Conservation (phyloP, 2,113 vertebrate genomes). For the Platichthys flesus region DNA sequence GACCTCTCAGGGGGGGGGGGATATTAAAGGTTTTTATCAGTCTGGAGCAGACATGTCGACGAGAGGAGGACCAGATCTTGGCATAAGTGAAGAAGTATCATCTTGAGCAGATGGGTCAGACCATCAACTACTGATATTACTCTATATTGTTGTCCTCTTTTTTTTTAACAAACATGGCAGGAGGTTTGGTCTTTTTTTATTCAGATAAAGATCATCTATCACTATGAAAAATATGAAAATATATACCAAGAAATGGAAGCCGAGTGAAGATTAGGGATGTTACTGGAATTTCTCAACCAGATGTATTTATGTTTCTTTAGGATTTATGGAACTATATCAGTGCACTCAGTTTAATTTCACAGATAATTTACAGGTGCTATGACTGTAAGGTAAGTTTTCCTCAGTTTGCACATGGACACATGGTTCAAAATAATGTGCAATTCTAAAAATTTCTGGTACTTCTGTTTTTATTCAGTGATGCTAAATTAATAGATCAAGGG, state of each 20-base stretch:
- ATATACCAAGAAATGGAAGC: conserved; percentile 14
- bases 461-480: background rate
- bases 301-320: conserved; percentile 14
- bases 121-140: background rate
- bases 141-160: background rate
- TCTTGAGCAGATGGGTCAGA: conserved; percentile 11
- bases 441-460: background rate
- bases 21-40: conserved; percentile 40
- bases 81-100: conserved; percentile 11
- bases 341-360: background rate
- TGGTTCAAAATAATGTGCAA: conserved; percentile 26
- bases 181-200: background rate
- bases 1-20: conserved; percentile 1
- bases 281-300: background rate
- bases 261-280: background rate
- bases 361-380: conserved; percentile 3
- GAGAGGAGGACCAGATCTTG: conserved; percentile 9
- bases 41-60: conserved; percentile 8
- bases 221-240: background rate
- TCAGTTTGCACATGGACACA: background rate
- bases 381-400: conserved; percentile 8
- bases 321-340: background rate
- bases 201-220: background rate
- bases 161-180: too few species aligned
- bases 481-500: too few species aligned